phyloP scores from a whole-genome alignment of 2,113 vertebrate species.

The Cathartes aura region DNA sequence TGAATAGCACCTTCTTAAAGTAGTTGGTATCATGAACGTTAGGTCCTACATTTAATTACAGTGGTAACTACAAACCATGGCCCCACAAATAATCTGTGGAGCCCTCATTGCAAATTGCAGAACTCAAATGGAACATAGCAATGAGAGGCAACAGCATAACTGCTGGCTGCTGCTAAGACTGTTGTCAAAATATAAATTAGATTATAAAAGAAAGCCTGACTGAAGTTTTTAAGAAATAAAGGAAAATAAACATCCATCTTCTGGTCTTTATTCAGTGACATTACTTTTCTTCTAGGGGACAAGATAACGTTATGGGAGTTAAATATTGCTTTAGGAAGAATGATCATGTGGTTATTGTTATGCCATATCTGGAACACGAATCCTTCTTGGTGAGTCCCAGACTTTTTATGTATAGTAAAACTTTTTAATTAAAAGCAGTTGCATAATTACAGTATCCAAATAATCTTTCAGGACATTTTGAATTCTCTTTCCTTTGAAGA shows the following conservation, averaged over 20 bases:
- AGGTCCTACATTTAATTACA: background rate
- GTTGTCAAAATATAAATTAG: background rate
- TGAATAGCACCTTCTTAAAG: background rate
- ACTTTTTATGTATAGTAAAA: background rate
- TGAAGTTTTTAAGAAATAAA: background rate
- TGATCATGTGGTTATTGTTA: constrained; percentile 95
- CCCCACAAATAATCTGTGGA: background rate
- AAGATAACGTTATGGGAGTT: constrained; percentile 95
- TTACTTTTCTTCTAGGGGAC: constrained; percentile 82
- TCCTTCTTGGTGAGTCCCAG: constrained; percentile 87
- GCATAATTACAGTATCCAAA: background rate
- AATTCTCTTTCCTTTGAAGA: constrained; percentile 90
- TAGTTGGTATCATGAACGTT: background rate
- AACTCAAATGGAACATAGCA: background rate
- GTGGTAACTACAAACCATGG: background rate
- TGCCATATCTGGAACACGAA: constrained; percentile 96
- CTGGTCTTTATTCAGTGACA: background rate
- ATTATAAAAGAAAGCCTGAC: background rate
- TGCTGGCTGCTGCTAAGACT: background rate
- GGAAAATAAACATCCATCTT: background rate
- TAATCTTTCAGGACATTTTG: constrained; percentile 88
- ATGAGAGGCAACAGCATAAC: background rate
- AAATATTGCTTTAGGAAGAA: constrained; percentile 95
- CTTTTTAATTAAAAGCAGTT: constrained; percentile 28
- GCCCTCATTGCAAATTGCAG: background rate